Conservation (phyloP, 2,113 vertebrate genomes). For the Mormyrus iriodes region DNA sequence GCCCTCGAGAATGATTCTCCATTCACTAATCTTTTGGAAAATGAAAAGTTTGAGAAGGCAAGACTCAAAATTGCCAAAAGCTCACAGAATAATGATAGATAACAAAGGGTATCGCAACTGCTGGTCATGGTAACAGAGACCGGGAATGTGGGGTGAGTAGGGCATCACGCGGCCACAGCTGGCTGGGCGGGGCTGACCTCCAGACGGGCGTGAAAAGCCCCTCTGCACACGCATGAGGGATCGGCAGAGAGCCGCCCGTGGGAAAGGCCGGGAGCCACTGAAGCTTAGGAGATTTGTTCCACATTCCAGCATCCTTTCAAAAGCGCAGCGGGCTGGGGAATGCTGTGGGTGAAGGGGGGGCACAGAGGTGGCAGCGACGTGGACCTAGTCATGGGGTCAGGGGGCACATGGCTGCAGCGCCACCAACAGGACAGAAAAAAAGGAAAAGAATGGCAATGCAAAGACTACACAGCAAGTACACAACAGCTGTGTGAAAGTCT, state of each 20-base stretch:
- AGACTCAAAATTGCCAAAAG: no score
- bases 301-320: slow-evolving; percentile 64
- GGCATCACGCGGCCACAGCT: neutral
- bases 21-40: neutral
- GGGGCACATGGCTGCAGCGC: neutral
- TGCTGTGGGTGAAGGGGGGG: slow-evolving; percentile 35
- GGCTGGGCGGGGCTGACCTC: neutral
- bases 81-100: neutral
- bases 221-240: neutral
- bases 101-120: neutral
- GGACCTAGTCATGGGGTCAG: slow-evolving; percentile 23
- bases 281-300: slow-evolving; percentile 67
- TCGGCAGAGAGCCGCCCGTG: slow-evolving; percentile 46
- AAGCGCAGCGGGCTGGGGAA: slow-evolving; percentile 48
- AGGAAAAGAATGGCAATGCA: neutral
- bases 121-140: neutral
- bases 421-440: neutral
- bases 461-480: neutral
- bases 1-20: neutral
- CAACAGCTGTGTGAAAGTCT: neutral
- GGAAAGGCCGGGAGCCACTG: slow-evolving; percentile 43
- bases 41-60: neutral
- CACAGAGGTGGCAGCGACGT: slow-evolving; percentile 24
- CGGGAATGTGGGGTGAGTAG: neutral
- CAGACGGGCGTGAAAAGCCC: neutral